Evolutionary conservation across 2,113 vertebrate genomes (phyloP).

Genomic region (Nicator chloris): DNA sequence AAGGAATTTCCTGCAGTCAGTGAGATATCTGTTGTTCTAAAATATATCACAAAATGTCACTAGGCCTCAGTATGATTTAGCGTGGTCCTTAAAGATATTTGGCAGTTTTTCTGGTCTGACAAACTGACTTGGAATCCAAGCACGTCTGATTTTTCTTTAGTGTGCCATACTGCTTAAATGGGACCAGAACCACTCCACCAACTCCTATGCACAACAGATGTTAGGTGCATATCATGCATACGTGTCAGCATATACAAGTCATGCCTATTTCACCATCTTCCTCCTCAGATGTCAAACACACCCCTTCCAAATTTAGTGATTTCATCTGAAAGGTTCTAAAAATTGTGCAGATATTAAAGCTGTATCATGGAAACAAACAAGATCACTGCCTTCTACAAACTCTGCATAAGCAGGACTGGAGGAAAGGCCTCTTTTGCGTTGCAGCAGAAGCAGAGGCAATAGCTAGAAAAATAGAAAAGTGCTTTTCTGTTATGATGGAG

Average conservation of each 20-base stretch:
- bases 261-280: not conserved
- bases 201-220: not conserved
- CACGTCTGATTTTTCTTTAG: not conserved
- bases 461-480: not conserved
- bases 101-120: not conserved
- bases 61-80: not conserved
- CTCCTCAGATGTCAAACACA: not conserved
- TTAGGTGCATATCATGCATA: accelerated
- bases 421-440: not conserved
- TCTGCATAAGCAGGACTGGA: not conserved
- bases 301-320: not conserved
- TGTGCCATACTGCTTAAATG: not conserved
- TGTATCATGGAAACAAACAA: not conserved
- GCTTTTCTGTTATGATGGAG: not conserved
- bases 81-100: not conserved
- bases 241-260: not conserved
- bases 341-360: not conserved
- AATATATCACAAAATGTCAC: not conserved
- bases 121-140: not conserved
- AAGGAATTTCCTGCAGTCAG: not conserved
- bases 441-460: not conserved
- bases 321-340: not conserved
- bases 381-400: not conserved
- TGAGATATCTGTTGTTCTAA: not conserved
- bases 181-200: not conserved